A percentile compares a stretch with the other conserved stretches of the same genome.
Evolutionary conservation across 1,140 invertebrate species (phyloP).

Genomic region (Camponotus pennsylvanicus): DNA sequence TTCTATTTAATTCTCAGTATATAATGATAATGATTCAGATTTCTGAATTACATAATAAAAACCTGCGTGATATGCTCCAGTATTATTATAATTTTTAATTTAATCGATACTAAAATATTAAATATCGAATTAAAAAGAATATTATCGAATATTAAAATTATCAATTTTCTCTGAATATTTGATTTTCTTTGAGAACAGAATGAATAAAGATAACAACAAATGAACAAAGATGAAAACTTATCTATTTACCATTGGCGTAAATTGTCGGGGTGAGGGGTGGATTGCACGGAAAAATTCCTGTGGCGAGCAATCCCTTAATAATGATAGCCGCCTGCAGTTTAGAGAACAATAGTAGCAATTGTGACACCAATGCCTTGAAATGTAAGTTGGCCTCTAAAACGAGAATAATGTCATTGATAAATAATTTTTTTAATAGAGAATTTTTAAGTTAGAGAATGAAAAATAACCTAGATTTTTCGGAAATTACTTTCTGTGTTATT

Average conservation of each 20-base stretch:
- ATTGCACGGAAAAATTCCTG: slow-evolving; percentile 83
- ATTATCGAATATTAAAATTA: background rate
- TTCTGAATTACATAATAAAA: background rate
- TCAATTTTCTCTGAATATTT: no score
- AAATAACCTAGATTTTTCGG: background rate
- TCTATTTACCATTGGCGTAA: slow-evolving; percentile 82
- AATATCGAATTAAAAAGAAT: no score
- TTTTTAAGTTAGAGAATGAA: slow-evolving; percentile 21
- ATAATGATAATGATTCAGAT: background rate
- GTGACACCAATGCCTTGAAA: slow-evolving; percentile 78
- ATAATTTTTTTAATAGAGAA: slow-evolving; percentile 13
- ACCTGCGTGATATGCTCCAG: background rate
- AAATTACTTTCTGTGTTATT: slow-evolving; percentile 50
- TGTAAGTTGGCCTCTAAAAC: slow-evolving; percentile 79
- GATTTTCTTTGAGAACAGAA: background rate
- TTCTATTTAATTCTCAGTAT: background rate
- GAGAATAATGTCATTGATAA: slow-evolving; percentile 67
- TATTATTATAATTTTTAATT: background rate
- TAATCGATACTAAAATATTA: background rate
- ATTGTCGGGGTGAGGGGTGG: slow-evolving; percentile 82
- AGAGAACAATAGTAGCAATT: slow-evolving; percentile 83
- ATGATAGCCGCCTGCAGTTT: slow-evolving; percentile 81
- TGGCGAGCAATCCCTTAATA: slow-evolving; percentile 78
- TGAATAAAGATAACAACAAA: background rate
- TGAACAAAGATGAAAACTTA: background rate